Base-by-base conservation (phyloP, 1,140 invertebrate genomes). In the Holcopasites calliopsidis region DNA sequence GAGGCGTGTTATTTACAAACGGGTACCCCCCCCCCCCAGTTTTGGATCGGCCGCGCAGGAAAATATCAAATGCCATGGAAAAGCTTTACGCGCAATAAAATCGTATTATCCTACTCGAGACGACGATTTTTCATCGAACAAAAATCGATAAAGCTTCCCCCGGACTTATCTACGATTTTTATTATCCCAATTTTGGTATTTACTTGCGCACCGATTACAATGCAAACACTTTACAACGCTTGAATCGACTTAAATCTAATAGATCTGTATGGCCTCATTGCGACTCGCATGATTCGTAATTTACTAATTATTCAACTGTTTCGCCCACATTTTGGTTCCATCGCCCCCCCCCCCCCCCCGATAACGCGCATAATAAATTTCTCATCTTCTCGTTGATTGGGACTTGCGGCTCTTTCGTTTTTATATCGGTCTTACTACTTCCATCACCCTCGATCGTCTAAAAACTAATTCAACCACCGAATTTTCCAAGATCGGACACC, bases 191-290 rank as follows among this genome's bases (percentile, higher is more conserved):
- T 72, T 77, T 64, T 72, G 57, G 78, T 72, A 80, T 70, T 81
- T 76, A 55, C 70, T 78, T 60, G 52, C 60, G 62, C 52, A 49
- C 57, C 60, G 58, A 76, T 16, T 35, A 65, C n/a, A 47, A 35
- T 23, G 16, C 26, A 42, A 8, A n/a, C 23, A 40, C 55, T 44
- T 49, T 42, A 18, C 50, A 50, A 38, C 44, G 23, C 23, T 52
- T 69, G 57, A 35, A 49, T 73, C 35, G 21, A 49, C 68, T 82
- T 83, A 85, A 50, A 49, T 71, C 69, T 83, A 80, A 80, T 74
- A 84, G n/a, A 79, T 80, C 77, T 76, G 64, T 78, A 80, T 77
- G 80, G 62, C 71, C 77, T 80, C 76, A 60, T 84, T 85, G 74
- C 52, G 44, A 73, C 74, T 77, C 69, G 64, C 75, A 80, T 70